Evolutionary conservation across 2,888 invertebrate species (phyloP).

Genomic region (Onchidella celtica): DNA sequence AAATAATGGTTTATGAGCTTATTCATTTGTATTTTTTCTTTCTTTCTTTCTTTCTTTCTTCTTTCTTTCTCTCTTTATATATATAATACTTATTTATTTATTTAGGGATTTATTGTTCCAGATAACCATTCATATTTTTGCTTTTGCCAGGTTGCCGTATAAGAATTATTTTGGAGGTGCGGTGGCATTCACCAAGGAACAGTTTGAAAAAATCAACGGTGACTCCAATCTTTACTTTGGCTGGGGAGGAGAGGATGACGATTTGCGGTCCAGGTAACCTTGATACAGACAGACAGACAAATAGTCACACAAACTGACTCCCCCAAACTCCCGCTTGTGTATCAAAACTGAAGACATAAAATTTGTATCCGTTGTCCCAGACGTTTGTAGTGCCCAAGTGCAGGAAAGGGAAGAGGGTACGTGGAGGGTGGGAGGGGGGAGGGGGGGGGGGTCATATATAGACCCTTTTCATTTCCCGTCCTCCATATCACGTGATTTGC

Average conservation of each 20-base stretch:
- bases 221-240: constrained; percentile 35
- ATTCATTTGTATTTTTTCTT: background rate
- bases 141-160: constrained; percentile 9
- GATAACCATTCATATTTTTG: background rate
- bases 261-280: constrained; percentile 20
- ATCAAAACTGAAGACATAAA: too few relatives aligned
- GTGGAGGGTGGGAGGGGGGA: too few relatives aligned
- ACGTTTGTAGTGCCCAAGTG: too few relatives aligned
- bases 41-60: background rate
- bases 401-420: too few relatives aligned
- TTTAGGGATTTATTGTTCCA: background rate
- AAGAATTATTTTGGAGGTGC: constrained; percentile 21
- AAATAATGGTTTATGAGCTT: too few relatives aligned
- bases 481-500: too few relatives aligned
- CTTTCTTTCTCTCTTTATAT: background rate
- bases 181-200: constrained; percentile 25
- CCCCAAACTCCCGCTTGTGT: background rate
- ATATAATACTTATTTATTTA: constrained; percentile 18
- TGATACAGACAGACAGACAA: too few relatives aligned
- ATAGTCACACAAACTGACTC: too few relatives aligned
- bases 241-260: constrained; percentile 43
- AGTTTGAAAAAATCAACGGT: constrained; percentile 23
- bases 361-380: too few relatives aligned
- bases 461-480: too few relatives aligned
- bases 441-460: too few relatives aligned